phyloP scores from a whole-genome alignment of 2,113 vertebrate species.

The Sebastes schlegelii region DNA sequence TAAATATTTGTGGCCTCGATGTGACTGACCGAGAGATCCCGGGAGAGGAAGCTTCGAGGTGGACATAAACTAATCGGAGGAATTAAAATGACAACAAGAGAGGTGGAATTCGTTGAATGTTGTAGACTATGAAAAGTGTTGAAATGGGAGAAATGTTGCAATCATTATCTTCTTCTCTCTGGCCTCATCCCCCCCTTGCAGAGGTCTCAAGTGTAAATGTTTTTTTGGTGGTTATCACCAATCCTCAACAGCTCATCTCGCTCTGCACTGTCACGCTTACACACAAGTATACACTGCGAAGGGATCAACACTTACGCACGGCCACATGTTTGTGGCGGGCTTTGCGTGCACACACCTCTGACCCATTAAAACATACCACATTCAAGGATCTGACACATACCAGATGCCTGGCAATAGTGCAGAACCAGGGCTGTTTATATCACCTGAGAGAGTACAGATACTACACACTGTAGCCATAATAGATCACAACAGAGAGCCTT shows the following conservation, averaged over 20 bases:
- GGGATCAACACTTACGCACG: neutral
- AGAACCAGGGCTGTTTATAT: conserved; percentile 31
- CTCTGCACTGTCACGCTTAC: conserved; percentile 23
- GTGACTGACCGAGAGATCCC: conserved; percentile 56
- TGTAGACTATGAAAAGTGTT: conserved; percentile 24
- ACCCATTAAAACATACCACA: conserved; percentile 31
- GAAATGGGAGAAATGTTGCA: conserved; percentile 57
- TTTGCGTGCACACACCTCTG: conserved; percentile 26
- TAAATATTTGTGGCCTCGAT: conserved; percentile 72
- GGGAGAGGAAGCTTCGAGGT: conserved; percentile 40
- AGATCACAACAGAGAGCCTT: conserved; percentile 5
- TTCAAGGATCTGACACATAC: conserved; percentile 36
- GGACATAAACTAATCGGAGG: conserved; percentile 49
- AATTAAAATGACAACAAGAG: conserved; percentile 42
- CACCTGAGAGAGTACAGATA: conserved; percentile 12
- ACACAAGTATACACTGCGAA: neutral
- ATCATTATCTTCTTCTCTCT: conserved; percentile 31
- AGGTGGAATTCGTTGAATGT: conserved; percentile 55
- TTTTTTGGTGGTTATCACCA: conserved; percentile 32
- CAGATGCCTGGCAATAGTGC: conserved; percentile 42
- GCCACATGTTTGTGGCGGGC: conserved; percentile 2
- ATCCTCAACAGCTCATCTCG: conserved; percentile 11
- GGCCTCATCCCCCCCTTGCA: neutral
- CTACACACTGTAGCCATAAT: conserved; percentile 1
- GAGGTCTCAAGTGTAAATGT: conserved; percentile 12